Evolutionary conservation across 2,797 vertebrate genomes (phyloP).

Genomic region (Scolopax rusticola): DNA sequence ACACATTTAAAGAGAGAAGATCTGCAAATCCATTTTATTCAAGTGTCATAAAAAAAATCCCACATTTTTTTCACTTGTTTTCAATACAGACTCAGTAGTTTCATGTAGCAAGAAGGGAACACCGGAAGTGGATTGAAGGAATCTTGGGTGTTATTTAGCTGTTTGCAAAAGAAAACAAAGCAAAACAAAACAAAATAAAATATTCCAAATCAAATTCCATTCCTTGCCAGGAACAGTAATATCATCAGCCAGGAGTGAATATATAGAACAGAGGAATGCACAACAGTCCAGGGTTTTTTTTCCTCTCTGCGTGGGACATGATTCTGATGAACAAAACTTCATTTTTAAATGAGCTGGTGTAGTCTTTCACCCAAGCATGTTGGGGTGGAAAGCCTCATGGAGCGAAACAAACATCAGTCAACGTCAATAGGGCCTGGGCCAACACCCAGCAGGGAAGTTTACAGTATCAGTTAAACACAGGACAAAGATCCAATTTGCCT

Average conservation of each 20-base stretch:
- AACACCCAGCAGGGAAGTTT: background rate
- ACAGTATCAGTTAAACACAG: background rate
- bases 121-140: background rate
- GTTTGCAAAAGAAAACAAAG: background rate
- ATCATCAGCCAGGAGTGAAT: background rate
- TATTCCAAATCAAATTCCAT: background rate
- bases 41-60: background rate
- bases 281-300: background rate
- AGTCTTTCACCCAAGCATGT: background rate
- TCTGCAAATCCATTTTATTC: conserved; percentile 50
- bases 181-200: background rate
- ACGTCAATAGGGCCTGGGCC: background rate
- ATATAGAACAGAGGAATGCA: background rate
- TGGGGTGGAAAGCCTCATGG: background rate
- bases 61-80: background rate
- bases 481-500: background rate
- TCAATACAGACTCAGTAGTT: conserved; percentile 10
- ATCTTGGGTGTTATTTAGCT: background rate
- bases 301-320: background rate
- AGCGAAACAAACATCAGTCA: background rate
- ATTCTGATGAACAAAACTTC: background rate
- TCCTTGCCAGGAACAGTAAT: background rate
- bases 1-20: conserved; percentile 50
- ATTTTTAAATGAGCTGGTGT: background rate
- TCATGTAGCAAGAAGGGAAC: background rate